Base-by-base conservation (phyloP, 2,888 invertebrate species). In the Gymnocheta viridis region DNA sequence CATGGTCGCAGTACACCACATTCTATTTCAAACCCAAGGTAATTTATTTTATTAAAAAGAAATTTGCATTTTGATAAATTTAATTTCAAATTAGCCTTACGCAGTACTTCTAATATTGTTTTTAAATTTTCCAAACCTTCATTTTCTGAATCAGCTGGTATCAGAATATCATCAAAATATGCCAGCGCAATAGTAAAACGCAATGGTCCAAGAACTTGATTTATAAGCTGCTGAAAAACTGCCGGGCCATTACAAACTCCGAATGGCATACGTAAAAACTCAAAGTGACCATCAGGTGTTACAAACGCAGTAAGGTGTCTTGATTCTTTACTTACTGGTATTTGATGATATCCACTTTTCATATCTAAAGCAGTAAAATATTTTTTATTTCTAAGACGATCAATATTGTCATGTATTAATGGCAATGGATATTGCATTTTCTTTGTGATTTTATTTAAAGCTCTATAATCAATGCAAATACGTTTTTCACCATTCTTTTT, bases 401-500 rank as follows among this genome's bases (percentile, higher is more conserved):
- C n/a, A n/a, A n/a, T n/a, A n/a, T n/a, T n/a, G n/a, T 70, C 76
- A 19, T 41, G 22, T 29, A 58, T 82, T 62, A 69, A 49, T 27
- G 60, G 60, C 64, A 22, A 88, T 54, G 70, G 82, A 12, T 82
- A 76, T 56, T 82, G 69, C 10, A 82, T 82, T 76, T 64, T 74
- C 29, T 67, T 77, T 14, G 70, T 77, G 10, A 66, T 22, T 60
- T 60, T 54, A 22, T 69, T 81, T 29, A 81, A 32, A 6, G 73
- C 66, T 32, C 74, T 60, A 22, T 81, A 81, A 19, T 81, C 74
- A 10, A 88, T 80, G 41, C 88, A 89, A 1, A 90, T 81, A 10
- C 89, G 35, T 6, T 85, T 56, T 4, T 82, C 80, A 0, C 88
- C 89, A 76, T 89, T 80, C 54, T 88, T 87, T 82, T 90, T 89